These are phyloP conservation scores for Cyprinus carpio DNA, from an alignment of 2,113 vertebrate genomes.

Conservation along the genomic window DNA sequence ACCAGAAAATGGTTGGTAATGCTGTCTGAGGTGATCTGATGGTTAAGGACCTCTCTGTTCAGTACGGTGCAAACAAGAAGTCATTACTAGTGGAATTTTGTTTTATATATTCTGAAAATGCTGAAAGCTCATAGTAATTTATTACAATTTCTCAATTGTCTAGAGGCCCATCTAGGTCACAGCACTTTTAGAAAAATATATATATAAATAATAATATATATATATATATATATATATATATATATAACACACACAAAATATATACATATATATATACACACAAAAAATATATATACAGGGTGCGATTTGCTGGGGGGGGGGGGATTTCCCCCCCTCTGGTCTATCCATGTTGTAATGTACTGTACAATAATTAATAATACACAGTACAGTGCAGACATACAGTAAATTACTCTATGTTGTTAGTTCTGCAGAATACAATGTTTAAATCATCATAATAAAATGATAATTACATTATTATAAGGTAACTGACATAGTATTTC, in stretches of 20 bases:
- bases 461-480: not conserved
- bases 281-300: too few relatives aligned
- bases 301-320: too few relatives aligned
- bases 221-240: too few relatives aligned
- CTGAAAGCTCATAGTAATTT: not conserved
- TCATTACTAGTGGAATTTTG: not conserved
- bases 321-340: too few relatives aligned
- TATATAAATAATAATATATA: not conserved
- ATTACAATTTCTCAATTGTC: not conserved
- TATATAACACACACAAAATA: too few relatives aligned
- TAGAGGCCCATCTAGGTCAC: slow-evolving; percentile 12
- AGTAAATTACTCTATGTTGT: not conserved
- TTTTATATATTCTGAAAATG: not conserved
- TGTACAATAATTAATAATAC: not conserved
- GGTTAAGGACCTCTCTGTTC: slow-evolving; percentile 33
- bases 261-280: too few relatives aligned
- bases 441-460: not conserved
- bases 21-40: slow-evolving; percentile 31
- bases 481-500: not conserved
- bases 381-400: not conserved
- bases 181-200: too few relatives aligned
- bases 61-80: not conserved
- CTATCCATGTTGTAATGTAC: too few relatives aligned
- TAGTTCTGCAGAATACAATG: not conserved
- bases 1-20: slow-evolving; percentile 62